Percentiles rank a stretch among this genome's conserved stretches.
Conservation (phyloP, 2,797 vertebrate genomes). For the Moxostoma hubbsi region DNA sequence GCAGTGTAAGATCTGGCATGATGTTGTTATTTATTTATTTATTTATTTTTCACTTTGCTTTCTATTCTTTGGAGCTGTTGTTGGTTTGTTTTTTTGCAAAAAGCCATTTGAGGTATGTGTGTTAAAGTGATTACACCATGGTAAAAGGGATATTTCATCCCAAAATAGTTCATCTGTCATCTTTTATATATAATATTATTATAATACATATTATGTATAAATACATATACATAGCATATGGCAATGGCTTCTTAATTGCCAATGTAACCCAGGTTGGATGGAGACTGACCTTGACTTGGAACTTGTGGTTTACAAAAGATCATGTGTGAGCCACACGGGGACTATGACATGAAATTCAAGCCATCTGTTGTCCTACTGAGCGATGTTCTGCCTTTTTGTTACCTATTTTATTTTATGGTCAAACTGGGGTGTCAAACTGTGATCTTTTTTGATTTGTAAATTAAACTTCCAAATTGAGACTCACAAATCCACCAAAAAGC, state of each 20-base stretch:
- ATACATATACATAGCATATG: constrained; percentile 2
- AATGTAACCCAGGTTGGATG: background rate
- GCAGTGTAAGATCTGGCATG: background rate
- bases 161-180: no score
- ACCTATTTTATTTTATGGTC: constrained; percentile 34
- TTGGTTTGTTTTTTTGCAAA: background rate
- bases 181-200: no score
- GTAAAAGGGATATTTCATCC: background rate
- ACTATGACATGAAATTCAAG: constrained; percentile 11
- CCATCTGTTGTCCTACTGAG: constrained; percentile 36
- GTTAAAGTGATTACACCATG: background rate
- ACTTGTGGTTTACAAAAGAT: constrained; percentile 29
- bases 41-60: background rate
- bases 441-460: constrained; percentile 3
- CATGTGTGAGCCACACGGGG: constrained; percentile 32
- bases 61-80: background rate
- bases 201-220: no score
- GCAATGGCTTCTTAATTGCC: constrained; percentile 3
- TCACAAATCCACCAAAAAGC: background rate
- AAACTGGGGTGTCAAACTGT: constrained; percentile 20
- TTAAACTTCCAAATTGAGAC: constrained; percentile 29
- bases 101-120: background rate
- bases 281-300: constrained; percentile 27
- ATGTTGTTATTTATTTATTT: constrained; percentile 1
- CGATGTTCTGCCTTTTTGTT: constrained; percentile 12